Evolutionary conservation across 2,888 invertebrate species (phyloP), one percentile per base, ranked within the genome.

Genomic region (Pediacus dermestoides): DNA sequence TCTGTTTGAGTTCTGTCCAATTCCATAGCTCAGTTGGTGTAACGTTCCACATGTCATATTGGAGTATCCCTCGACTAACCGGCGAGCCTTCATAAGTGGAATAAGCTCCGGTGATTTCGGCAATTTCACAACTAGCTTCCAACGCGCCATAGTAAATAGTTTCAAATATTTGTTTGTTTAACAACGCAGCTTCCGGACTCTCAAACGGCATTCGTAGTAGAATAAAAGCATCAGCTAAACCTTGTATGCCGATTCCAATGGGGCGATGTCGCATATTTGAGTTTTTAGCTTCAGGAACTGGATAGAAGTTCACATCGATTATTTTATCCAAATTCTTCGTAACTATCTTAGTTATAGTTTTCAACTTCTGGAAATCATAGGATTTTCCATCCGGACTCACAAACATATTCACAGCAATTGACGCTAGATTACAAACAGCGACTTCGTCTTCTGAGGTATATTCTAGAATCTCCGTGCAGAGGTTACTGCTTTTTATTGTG

Each of bases 401-500:
- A 72, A 88, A 99, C 84, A 88, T 90, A 67, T 94, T 95, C 2
- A 99, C 76, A 1, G 97, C 97, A 56, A 99, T 83, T 0, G 97
- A 99, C 1, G 97, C 99, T 61, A 99, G 75, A 73, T 97, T 97
- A 68, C 97, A 99, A 0, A 97, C 97, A 3, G 97, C 97, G 16
- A 95, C 82, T 77, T 97, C 96, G 70, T 94, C 91, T 1, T 82
- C 71, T 8, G 90, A 79, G 2, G 90, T 91, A 68, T 94, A 99
- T 67, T 99, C 90, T 0, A 99, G 82, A 52, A 99, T 91, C 77
- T 99, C 99, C 1, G 99, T 97, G 66, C 97, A 99, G 21, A 99
- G 74, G 68, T 99, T 99, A 57, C 94, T 93, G 68, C 95, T 92
- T 70, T 94, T 95, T 52, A 99, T 99, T 1, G 97, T 97, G 8